Evolutionary conservation across 2,797 vertebrate species (phyloP), one percentile per base, ranked within the genome.

Genomic region (Thunnus albacares): DNA sequence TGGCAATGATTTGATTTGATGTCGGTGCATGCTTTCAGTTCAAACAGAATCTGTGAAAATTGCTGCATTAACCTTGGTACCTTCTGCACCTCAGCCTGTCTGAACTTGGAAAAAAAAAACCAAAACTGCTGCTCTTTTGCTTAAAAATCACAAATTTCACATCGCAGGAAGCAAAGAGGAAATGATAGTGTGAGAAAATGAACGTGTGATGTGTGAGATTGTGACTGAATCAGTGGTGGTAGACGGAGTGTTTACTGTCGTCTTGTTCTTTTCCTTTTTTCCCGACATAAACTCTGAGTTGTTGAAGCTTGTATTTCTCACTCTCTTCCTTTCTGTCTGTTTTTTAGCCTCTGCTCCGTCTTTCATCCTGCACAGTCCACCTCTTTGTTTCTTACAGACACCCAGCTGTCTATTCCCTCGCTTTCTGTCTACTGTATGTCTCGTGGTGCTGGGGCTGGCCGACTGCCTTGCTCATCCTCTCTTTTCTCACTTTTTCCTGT

Each of bases 341-440:
- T 24, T 85, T 24, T 61, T 66, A 45, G 18, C 58, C 47, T 80
- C 75, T 52, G 63, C 69, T 69, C 52, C 2, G 38, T 70, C 84
- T 83, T 83, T 85, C 82, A 74, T 83, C 82, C 74, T 20, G 61
- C 64, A 74, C 58, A 81, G 69, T 68, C 75, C 56, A 57, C 35
- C 41, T 74, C 82, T 83, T 81, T 81, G 82, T 86, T 71, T 82
- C 72, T 33, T 28, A 62, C 64, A 80, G 67, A 85, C 72, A 41
- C 56, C 62, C 71, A 51, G 76, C 84, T 80, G 57, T 71, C 77
- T 79, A 2, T 71, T 62, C 68, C 51, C 77, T 80, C 71, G 17
- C 51, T 69, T 35, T 47, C 28, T 7, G 26, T 64, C 41, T 22
- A 49, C 33, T 33, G 51, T 52, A 45, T 43, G 41, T 59, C 35